A percentile compares a stretch with the other conserved stretches of the same genome.
These are phyloP conservation scores for Scaptodrosophila lebanonensis DNA, from an alignment of 1,140 invertebrate genomes.

Conservation along the genomic window DNA sequence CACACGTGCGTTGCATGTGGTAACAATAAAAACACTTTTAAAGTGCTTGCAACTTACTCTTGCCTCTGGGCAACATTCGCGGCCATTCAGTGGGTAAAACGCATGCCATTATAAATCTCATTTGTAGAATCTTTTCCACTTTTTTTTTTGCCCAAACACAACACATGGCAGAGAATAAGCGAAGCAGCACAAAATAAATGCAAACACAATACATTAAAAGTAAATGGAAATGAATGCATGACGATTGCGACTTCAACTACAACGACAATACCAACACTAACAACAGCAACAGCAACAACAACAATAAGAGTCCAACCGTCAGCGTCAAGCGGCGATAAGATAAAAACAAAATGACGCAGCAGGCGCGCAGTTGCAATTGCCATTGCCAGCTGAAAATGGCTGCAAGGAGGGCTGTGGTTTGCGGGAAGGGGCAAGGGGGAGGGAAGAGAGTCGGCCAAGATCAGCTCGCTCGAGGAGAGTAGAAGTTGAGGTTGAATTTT, in stretches of 20 bases:
- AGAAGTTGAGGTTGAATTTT: constrained; percentile 29
- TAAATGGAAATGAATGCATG: constrained; percentile 38
- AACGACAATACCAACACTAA: no score
- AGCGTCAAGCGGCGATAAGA: no score
- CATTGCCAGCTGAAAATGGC: not conserved
- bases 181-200: constrained; percentile 42
- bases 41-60: no score
- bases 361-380: no score
- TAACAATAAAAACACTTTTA: no score
- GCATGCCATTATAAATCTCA: constrained; percentile 27
- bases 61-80: no score
- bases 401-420: not conserved
- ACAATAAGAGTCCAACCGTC: no score
- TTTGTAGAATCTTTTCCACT: constrained; percentile 54
- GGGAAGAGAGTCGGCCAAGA: not conserved
- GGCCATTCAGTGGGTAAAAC: constrained; percentile 2
- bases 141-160: constrained; percentile 38
- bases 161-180: constrained; percentile 21
- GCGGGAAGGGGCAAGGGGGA: not conserved
- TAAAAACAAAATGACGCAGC: constrained; percentile 26
- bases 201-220: constrained; percentile 41
- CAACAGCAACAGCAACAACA: constrained; percentile 27
- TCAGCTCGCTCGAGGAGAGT: no score
- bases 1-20: no score
- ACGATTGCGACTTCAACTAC: no score